Conservation (phyloP, 2,113 vertebrate genomes). For the Notiomystis cincta region DNA sequence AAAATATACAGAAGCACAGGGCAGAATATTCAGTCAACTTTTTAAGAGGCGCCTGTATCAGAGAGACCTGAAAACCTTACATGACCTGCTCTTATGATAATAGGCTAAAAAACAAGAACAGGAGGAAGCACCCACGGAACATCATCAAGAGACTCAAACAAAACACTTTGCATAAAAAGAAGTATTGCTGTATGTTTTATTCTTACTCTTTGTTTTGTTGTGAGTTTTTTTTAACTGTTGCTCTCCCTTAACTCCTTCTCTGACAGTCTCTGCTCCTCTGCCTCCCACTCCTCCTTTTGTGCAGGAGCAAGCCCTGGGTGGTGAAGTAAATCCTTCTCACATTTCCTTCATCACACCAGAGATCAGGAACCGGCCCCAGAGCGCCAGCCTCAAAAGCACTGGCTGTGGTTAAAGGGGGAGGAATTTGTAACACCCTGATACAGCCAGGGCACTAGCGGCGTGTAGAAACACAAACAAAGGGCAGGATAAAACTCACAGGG, state of each 20-base stretch:
- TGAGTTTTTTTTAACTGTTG: accelerated
- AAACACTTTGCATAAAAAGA: not conserved
- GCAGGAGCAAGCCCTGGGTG: not conserved
- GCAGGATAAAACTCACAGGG: not conserved
- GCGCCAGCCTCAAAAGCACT: not conserved
- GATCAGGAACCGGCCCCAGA: not conserved
- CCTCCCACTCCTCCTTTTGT: not conserved
- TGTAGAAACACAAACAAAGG: not conserved
- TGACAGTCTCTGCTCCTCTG: not conserved
- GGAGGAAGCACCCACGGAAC: not conserved
- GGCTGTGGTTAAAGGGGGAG: not conserved
- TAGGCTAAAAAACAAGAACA: not conserved
- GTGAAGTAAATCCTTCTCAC: not conserved
- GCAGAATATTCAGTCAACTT: not conserved
- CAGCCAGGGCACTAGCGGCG: accelerated
- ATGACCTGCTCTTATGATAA: not conserved
- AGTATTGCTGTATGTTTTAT: not conserved
- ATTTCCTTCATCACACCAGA: not conserved
- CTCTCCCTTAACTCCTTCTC: not conserved
- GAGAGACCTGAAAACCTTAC: not conserved
- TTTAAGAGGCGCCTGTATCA: not conserved
- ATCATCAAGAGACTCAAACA: not conserved
- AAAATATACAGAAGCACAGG: not conserved
- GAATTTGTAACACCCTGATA: not conserved
- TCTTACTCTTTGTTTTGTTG: not conserved